Conservation (phyloP, 1,140 invertebrate genomes). For the Mamestra configurata region DNA sequence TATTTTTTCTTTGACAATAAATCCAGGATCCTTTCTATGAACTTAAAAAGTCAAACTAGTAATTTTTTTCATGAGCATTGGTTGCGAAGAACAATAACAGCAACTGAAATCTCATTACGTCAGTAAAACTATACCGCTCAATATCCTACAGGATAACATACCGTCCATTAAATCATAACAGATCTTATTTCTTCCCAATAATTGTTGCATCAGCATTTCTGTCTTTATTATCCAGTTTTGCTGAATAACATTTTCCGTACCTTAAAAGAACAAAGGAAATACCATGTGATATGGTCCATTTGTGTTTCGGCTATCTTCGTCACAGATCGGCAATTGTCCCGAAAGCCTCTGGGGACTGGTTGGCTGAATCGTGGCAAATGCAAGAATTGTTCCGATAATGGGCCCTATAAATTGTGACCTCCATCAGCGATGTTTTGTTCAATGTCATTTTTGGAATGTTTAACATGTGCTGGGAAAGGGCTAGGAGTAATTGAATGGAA, state of each 20-base stretch:
- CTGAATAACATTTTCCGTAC: constrained; percentile 22
- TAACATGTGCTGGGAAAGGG: constrained; percentile 17
- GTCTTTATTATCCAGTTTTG: constrained; percentile 26
- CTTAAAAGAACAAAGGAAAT: constrained; percentile 43
- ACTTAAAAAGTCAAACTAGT: too few relatives aligned
- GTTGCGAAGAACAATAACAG: too few relatives aligned
- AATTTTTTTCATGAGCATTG: too few relatives aligned
- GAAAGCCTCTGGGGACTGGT: constrained; percentile 50
- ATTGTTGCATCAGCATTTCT: constrained; percentile 18
- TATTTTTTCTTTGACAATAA: too few relatives aligned
- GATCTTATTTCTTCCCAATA: constrained; percentile 14
- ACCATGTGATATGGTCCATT: constrained; percentile 54
- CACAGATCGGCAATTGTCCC: constrained; percentile 56
- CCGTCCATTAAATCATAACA: constrained; percentile 25
- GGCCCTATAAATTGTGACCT: constrained; percentile 66
- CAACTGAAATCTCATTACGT: not conserved
- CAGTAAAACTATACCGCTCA: not conserved
- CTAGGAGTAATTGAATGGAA: constrained; percentile 21
- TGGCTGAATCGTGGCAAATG: constrained; percentile 57
- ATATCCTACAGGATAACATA: constrained; percentile 9
- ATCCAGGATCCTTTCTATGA: too few relatives aligned
- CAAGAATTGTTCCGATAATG: constrained; percentile 67
- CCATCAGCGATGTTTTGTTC: constrained; percentile 59
- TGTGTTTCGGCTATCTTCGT: constrained; percentile 60
- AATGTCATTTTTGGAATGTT: constrained; percentile 54